Base-by-base conservation (phyloP, 2,888 invertebrate genomes). In the Sinohyriopsis cumingii region DNA sequence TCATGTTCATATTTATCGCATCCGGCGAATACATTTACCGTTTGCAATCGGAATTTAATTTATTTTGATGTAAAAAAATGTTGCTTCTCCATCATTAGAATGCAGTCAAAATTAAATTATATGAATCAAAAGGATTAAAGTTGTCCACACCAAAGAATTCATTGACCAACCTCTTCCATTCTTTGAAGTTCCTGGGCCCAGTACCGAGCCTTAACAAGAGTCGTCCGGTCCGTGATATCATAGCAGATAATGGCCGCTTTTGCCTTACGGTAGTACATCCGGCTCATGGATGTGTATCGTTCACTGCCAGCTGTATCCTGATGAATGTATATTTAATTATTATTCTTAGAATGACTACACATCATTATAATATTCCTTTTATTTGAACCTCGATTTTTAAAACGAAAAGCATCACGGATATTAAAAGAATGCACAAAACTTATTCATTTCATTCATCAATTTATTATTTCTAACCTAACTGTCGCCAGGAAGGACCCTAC, bases 281-380 rank as follows among this genome's bases (percentile, higher is more conserved):
- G 91, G 0, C 93, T 93, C 93, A 94, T 93, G 0, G 94, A 92
- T 84, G 94, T 93, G 74, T 94, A 88, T 91, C 94, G 91, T 87
- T 94, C 94, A 86, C 93, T 93, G 22, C 94, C 94, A 0, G 94
- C 94, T 0, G 94, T 94, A 80, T 94, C 94, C 91, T 91, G 65
- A 73, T 68, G 24, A 61, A 55, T 4, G 12, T 22, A 60, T 24
- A 60, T 22, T 9, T 9, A 22, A 25, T 25, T 9, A 61, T 28
- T 2, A 25, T 61, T 24, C 24, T 61, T 12, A 20, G 15, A 61
- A 25, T 61, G 12, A 24, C 12, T 19, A 25, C 22, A 25, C 15
- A 61, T 22, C 22, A 61, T 24, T 7, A n/a, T 57, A n/a, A n/a
- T 0, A 57, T 22, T 7, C 5, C 12, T 56, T 5, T 6, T 5